Evolutionary conservation across 1,140 invertebrate genomes (phyloP).

Genomic region (Holcopasites calliopsidis): DNA sequence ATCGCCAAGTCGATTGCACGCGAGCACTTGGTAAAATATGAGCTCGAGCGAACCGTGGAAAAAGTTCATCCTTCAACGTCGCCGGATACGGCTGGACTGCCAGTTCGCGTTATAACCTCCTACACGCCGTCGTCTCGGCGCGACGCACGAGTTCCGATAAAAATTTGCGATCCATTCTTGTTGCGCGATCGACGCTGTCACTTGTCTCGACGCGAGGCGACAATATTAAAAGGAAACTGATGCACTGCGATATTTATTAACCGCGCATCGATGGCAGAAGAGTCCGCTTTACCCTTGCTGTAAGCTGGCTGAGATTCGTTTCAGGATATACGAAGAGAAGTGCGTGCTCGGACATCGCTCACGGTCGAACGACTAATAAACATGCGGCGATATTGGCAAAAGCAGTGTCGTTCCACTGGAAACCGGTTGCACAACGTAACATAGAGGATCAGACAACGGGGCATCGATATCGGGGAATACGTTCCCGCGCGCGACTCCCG

Average conservation of each 20-base stretch:
- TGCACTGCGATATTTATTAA: too few relatives aligned
- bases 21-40: conserved; percentile 36
- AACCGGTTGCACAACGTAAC: background rate
- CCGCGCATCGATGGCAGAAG: too few relatives aligned
- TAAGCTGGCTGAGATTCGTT: too few relatives aligned
- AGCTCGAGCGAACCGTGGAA: conserved; percentile 10
- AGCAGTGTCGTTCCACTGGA: background rate
- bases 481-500: background rate
- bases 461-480: conserved; percentile 12
- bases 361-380: too few relatives aligned
- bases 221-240: too few relatives aligned
- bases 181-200: background rate
- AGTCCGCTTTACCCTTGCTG: too few relatives aligned
- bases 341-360: background rate
- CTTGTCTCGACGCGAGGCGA: background rate
- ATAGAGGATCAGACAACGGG: background rate
- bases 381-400: background rate
- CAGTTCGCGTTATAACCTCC: background rate
- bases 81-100: conserved; percentile 23
- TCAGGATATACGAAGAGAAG: background rate
- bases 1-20: conserved; percentile 55
- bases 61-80: conserved; percentile 55
- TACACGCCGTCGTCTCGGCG: background rate
- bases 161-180: background rate
- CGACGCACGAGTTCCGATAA: conserved; percentile 3